A percentile compares a stretch with the other conserved stretches of the same genome.
Conservation (phyloP, 2,888 invertebrate species). For the Cephus rjabovi region DNA sequence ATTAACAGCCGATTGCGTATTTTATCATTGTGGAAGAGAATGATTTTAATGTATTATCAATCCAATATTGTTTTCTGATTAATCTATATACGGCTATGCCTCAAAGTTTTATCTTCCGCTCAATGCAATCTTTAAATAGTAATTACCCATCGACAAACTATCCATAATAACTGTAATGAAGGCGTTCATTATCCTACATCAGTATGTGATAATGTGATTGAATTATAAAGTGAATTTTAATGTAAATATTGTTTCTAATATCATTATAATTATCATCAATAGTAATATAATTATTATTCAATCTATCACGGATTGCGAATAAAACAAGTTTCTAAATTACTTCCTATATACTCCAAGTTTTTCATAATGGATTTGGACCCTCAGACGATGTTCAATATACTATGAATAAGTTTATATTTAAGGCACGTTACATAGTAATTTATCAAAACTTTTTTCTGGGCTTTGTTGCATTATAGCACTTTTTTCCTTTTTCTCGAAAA, state of each 20-base stretch:
- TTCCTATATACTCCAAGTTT: not conserved
- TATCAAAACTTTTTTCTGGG: not conserved
- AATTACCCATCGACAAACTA: not conserved
- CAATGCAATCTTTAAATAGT: not conserved
- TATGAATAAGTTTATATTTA: not conserved
- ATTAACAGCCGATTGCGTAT: not conserved
- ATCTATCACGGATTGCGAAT: not conserved
- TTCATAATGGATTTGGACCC: not conserved
- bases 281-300: not conserved
- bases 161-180: not conserved
- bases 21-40: not conserved
- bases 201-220: not conserved
- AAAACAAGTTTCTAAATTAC: not conserved
- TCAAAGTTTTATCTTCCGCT: not conserved
- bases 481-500: not conserved
- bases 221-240: slow-evolving; percentile 3
- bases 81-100: not conserved
- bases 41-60: not conserved
- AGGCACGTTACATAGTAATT: not conserved
- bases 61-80: not conserved
- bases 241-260: not conserved
- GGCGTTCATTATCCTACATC: not conserved
- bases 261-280: not conserved
- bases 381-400: not conserved
- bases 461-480: not conserved